These are phyloP conservation scores for Danio rerio DNA, from an alignment of 2,113 vertebrate species.

Conservation along the genomic window GRCz12tu NC_133186.1:24395501-24396000, in stretches of 20 bases:
- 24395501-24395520: background rate
- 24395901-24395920: background rate
- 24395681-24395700: slow-evolving; percentile 4
- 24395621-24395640: slow-evolving; percentile 37
- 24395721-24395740: background rate
- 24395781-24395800: slow-evolving; percentile 23
- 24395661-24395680: slow-evolving; percentile 58
- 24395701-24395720: background rate
- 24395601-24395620: slow-evolving; percentile 44
- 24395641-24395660: slow-evolving; percentile 26
- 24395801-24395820: slow-evolving; percentile 53
- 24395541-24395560: slow-evolving; percentile 55
- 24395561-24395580: slow-evolving; percentile 22
- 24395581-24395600: slow-evolving; percentile 33
- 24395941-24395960: background rate
- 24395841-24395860: slow-evolving; percentile 3
- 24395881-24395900: slow-evolving; percentile 35
- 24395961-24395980: slow-evolving; percentile 1
- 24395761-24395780: slow-evolving; percentile 37
- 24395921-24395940: slow-evolving; percentile 7
- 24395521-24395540: slow-evolving; percentile 53
- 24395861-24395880: no score
- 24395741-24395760: slow-evolving; percentile 27
- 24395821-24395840: slow-evolving; percentile 56
- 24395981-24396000: slow-evolving; percentile 62